These are phyloP conservation scores for Decapterus maruadsi DNA, from an alignment of 2,797 vertebrate species.

Conservation along the genomic window DNA sequence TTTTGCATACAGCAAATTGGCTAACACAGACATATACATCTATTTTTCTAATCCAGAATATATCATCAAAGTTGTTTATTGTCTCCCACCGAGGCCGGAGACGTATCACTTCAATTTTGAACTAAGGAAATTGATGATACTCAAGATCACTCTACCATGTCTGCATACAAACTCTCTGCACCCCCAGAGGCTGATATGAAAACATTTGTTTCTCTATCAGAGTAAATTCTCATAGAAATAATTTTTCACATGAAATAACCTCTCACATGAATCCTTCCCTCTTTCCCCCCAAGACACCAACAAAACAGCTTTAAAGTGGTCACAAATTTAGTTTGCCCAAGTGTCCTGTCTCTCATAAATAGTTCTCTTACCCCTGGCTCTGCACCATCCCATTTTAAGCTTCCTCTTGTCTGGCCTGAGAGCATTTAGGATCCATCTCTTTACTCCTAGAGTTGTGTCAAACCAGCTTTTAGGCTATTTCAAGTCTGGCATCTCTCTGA, in stretches of 20 bases:
- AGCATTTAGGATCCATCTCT: not conserved
- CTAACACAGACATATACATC: not conserved
- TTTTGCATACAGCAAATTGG: not conserved
- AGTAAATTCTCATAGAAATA: constrained; percentile 3
- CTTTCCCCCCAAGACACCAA: not conserved
- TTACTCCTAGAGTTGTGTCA: not conserved
- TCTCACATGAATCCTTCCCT: constrained; percentile 11
- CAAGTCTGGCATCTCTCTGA: not conserved
- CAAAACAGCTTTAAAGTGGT: constrained; percentile 23
- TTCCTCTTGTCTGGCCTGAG: not conserved
- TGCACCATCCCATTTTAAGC: constrained; percentile 12
- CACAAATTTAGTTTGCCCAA: constrained; percentile 15
- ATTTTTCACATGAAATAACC: constrained; percentile 21
- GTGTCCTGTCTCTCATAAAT: constrained; percentile 16
- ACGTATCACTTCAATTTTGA: constrained; percentile 8
- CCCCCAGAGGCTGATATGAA: constrained; percentile 17
- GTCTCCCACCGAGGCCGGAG: not conserved
- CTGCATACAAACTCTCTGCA: constrained; percentile 15
- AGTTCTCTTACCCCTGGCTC: constrained; percentile 11
- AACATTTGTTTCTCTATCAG: constrained; percentile 3
- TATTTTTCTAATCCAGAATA: not conserved
- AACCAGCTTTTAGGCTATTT: constrained; percentile 3
- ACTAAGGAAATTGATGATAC: constrained; percentile 10
- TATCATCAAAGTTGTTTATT: not conserved
- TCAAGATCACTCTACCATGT: constrained; percentile 12